Evolutionary conservation across 2,888 invertebrate species (phyloP).

Genomic region (Mythimna lalbum): DNA sequence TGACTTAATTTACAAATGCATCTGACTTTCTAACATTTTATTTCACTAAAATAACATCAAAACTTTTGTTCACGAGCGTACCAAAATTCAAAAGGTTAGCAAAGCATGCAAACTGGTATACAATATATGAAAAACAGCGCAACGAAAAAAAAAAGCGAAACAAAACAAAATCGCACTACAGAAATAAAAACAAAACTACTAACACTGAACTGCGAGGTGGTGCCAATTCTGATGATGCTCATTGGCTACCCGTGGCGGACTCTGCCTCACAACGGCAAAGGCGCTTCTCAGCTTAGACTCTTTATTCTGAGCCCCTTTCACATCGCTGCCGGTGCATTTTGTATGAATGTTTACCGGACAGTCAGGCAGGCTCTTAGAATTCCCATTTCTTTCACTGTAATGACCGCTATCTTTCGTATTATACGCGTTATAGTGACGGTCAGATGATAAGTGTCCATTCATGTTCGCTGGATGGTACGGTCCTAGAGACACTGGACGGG

Average conservation of each 20-base stretch:
- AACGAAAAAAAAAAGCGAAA: slow-evolving; percentile 62
- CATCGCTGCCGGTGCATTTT: slow-evolving; percentile 84
- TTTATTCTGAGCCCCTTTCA: slow-evolving; percentile 86
- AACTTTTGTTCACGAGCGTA: slow-evolving; percentile 26
- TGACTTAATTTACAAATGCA: slow-evolving; percentile 35
- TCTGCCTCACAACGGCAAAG: slow-evolving; percentile 92
- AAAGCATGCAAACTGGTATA: slow-evolving; percentile 49
- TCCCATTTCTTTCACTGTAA: slow-evolving; percentile 87
- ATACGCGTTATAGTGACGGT: slow-evolving; percentile 88
- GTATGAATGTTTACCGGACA: slow-evolving; percentile 89
- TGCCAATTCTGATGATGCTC: slow-evolving; percentile 90
- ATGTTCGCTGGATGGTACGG: slow-evolving; percentile 88
- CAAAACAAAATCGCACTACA: slow-evolving; percentile 65
- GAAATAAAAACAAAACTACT: slow-evolving; percentile 87
- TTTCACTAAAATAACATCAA: not conserved
- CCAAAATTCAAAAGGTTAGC: slow-evolving; percentile 20
- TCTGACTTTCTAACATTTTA: slow-evolving; percentile 20
- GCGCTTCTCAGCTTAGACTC: slow-evolving; percentile 91
- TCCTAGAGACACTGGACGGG: slow-evolving; percentile 87
- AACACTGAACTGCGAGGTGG: slow-evolving; percentile 92
- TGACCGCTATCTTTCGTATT: slow-evolving; percentile 88
- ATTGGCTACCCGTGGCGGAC: slow-evolving; percentile 88
- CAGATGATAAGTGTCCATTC: slow-evolving; percentile 87
- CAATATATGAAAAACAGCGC: slow-evolving; percentile 42
- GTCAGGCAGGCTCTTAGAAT: slow-evolving; percentile 83